A percentile compares a stretch with the other conserved stretches of the same genome.
Conservation (phyloP, 2,113 vertebrate species). For the Conger conger region DNA sequence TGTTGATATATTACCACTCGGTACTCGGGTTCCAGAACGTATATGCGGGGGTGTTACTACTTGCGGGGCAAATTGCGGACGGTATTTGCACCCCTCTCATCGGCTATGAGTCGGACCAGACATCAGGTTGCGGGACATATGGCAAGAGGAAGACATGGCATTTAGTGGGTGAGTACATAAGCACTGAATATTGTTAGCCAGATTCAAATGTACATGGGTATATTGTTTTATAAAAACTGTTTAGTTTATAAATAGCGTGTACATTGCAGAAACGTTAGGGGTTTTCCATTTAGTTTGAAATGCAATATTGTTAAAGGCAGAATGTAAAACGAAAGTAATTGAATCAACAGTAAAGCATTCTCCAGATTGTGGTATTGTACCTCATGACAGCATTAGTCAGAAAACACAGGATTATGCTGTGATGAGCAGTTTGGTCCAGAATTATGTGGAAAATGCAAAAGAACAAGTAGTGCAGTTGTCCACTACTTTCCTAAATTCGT, state of each 20-base stretch:
- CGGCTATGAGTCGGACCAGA: slow-evolving; percentile 81
- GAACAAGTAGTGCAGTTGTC: no score
- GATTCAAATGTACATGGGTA: background rate
- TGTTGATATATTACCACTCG: slow-evolving; percentile 85
- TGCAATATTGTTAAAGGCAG: background rate
- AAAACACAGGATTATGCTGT: no score
- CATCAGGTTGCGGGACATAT: slow-evolving; percentile 68
- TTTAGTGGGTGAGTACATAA: slow-evolving; percentile 75
- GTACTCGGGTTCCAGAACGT: slow-evolving; percentile 81
- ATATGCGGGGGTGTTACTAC: slow-evolving; percentile 76
- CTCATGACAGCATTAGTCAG: no score
- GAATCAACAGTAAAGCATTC: no score
- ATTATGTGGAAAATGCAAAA: no score
- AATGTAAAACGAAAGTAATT: background rate
- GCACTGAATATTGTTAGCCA: background rate
- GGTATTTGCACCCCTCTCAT: slow-evolving; percentile 84
- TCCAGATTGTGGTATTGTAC: no score
- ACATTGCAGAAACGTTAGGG: no score
- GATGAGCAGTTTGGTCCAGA: no score
- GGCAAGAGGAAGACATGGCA: slow-evolving; percentile 90
- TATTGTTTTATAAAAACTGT: background rate
- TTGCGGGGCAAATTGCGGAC: slow-evolving; percentile 82
- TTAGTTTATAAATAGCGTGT: background rate
- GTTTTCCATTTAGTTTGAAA: background rate
- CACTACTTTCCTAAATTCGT: no score